Conservation (phyloP, 2,888 invertebrate genomes). For the Meganola albula region DNA sequence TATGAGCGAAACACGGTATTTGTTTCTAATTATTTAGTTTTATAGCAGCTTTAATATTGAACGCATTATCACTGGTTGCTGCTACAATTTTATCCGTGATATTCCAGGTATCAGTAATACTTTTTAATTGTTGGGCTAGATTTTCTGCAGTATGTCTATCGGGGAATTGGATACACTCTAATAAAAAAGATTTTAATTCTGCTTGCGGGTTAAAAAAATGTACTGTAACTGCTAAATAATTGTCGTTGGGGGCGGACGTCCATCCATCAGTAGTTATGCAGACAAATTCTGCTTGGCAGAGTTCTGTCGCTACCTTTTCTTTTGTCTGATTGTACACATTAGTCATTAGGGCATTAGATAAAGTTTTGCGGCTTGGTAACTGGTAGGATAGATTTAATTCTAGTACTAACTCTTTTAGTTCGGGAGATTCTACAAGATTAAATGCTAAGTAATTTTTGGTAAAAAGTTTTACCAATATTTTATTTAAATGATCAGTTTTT, state of each 20-base stretch:
- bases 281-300: background rate
- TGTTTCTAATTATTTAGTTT: constrained; percentile 8
- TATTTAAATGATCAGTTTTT: background rate
- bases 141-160: background rate
- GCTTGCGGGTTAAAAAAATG: background rate
- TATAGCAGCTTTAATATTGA: constrained; percentile 12
- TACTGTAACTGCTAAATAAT: background rate
- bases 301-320: background rate
- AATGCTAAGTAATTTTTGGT: constrained; percentile 4
- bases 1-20: constrained; percentile 15
- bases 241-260: background rate
- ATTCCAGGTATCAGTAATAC: constrained; percentile 3
- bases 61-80: constrained; percentile 12
- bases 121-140: constrained; percentile 1
- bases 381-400: background rate
- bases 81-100: constrained; percentile 7
- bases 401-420: background rate
- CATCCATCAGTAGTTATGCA: constrained; percentile 1
- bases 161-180: background rate
- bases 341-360: constrained; percentile 1
- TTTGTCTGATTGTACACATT: background rate
- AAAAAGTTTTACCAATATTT: background rate
- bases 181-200: background rate
- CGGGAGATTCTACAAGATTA: background rate
- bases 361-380: constrained; percentile 1